Evolutionary conservation across 2,888 invertebrate genomes (phyloP).

Genomic region (Sinotaia quadrata): DNA sequence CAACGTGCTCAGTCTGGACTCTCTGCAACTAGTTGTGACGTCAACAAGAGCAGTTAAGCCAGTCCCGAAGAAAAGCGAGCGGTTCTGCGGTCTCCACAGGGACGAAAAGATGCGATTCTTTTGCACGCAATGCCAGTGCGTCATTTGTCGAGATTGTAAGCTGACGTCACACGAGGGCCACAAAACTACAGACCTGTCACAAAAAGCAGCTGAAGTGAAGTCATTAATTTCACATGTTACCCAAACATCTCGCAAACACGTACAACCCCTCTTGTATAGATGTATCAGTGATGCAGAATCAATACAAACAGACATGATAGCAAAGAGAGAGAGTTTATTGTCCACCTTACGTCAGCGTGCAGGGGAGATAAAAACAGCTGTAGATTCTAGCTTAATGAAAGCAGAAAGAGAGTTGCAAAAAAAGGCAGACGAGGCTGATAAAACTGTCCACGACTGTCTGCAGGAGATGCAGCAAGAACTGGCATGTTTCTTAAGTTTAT

Average conservation of each 20-base stretch:
- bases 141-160: slow-evolving; percentile 25
- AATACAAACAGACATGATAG: background rate
- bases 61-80: too few species aligned
- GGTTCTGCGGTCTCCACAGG: slow-evolving; percentile 12
- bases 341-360: background rate
- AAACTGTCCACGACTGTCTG: background rate
- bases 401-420: background rate
- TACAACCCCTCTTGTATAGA: too few species aligned
- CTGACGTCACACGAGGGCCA: slow-evolving; percentile 27
- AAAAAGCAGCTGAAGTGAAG: background rate
- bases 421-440: background rate
- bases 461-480: slow-evolving; percentile 7
- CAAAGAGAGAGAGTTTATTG: background rate
- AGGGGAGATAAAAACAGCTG: slow-evolving; percentile 6
- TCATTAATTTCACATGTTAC: background rate
- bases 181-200: background rate
- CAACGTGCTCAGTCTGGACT: background rate
- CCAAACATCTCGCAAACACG: background rate
- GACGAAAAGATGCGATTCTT: slow-evolving; percentile 21
- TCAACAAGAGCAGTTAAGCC: background rate
- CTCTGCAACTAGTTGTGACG: background rate
- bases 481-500: slow-evolving; percentile 4
- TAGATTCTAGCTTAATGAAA: slow-evolving; percentile 3
- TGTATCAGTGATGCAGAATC: too few species aligned
- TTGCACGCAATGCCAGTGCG: slow-evolving; percentile 7